Conservation (phyloP, 1,140 invertebrate genomes). For the Nebria ingens region DNA sequence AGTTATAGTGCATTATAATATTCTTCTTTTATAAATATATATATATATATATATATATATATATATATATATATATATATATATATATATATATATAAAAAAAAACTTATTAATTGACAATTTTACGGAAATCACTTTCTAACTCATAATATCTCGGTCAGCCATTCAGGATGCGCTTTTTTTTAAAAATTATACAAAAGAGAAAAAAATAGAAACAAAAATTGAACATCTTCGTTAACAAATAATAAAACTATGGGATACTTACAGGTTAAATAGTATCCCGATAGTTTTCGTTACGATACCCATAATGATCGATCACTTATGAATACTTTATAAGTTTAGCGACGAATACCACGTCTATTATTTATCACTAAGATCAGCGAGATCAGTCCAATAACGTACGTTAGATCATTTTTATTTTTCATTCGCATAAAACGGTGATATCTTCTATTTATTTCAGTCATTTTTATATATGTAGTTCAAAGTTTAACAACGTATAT, state of each 20-base stretch:
- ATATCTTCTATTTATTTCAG: not conserved
- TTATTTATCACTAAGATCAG: conserved; percentile 1
- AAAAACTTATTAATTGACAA: no score
- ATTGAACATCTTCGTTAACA: no score
- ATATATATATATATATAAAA: no score
- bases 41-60: no score
- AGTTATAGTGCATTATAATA: no score
- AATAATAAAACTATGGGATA: no score
- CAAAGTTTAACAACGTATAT: not conserved
- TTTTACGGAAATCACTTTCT: not conserved
- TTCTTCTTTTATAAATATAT: no score
- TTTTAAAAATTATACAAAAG: not conserved
- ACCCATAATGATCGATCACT: conserved; percentile 50
- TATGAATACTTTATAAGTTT: no score
- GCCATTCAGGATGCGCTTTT: not conserved
- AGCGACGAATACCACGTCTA: not conserved
- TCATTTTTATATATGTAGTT: conserved; percentile 4
- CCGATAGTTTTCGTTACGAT: conserved; percentile 59
- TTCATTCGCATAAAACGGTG: not conserved
- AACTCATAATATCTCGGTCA: not conserved
- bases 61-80: no score
- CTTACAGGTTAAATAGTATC: conserved; percentile 64
- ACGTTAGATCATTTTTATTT: not conserved
- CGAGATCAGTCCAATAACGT: not conserved
- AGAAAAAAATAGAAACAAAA: conserved; percentile 2